These are phyloP conservation scores for Myxocyprinus asiaticus DNA, from an alignment of 2,113 vertebrate species.

Conservation along the genomic window DNA sequence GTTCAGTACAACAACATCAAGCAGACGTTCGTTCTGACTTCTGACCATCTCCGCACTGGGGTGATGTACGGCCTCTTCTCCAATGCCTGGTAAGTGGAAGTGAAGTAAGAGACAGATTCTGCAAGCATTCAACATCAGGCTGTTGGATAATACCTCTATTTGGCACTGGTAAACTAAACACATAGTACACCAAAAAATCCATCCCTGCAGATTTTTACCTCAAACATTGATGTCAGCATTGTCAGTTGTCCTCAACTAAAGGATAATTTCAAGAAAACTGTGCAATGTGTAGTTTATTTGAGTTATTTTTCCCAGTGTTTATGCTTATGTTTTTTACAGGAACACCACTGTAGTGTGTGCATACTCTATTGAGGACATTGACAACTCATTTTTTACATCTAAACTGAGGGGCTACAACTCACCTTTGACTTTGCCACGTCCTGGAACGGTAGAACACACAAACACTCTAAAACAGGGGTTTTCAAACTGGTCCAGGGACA, in stretches of 20 bases:
- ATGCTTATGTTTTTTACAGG: conserved; percentile 59
- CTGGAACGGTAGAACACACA: conserved; percentile 68
- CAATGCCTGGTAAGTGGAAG: conserved; percentile 75
- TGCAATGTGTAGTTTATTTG: background rate
- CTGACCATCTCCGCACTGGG: conserved; percentile 70
- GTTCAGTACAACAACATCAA: conserved; percentile 79
- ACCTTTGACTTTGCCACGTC: conserved; percentile 62
- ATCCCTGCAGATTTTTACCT: background rate
- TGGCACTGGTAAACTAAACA: no score
- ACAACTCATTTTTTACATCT: conserved; percentile 72
- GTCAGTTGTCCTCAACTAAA: background rate
- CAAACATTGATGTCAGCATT: background rate
- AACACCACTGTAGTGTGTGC: conserved; percentile 78
- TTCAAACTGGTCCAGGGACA: no score
- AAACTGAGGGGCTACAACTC: conserved; percentile 77
- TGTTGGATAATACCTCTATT: background rate
- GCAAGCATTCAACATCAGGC: background rate
- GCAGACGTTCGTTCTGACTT: conserved; percentile 72
- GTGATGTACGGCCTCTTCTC: conserved; percentile 79
- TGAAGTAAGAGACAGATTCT: background rate
- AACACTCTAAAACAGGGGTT: background rate
- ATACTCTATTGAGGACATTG: conserved; percentile 78
- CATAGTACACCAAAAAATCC: background rate
- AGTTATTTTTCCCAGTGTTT: conserved; percentile 9
- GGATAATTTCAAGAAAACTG: no score